Evolutionary conservation across 2,888 invertebrate genomes (phyloP).

Genomic region (Perizoma affinitatum): DNA sequence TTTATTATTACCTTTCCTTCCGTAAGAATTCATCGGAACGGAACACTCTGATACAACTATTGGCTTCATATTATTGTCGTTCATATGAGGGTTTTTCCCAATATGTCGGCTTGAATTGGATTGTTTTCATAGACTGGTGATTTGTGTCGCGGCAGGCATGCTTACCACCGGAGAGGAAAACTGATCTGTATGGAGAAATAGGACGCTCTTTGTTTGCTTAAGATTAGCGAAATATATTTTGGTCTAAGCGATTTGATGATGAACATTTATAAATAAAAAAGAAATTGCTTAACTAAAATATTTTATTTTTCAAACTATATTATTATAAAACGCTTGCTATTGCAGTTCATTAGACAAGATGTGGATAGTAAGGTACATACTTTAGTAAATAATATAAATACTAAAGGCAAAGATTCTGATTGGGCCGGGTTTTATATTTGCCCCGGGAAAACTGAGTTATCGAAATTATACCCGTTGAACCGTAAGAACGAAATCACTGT

Average conservation of each 20-base stretch:
- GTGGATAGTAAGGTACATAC: not conserved
- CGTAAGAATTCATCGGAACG: constrained; percentile 56
- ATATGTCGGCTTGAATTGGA: constrained; percentile 51
- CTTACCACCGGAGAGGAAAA: constrained; percentile 41
- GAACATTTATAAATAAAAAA: not conserved
- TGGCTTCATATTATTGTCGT: constrained; percentile 54
- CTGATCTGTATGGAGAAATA: constrained; percentile 15
- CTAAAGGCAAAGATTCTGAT: constrained; percentile 32
- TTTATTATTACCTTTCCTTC: constrained; percentile 60
- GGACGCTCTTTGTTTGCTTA: constrained; percentile 13
- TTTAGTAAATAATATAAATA: constrained; percentile 5
- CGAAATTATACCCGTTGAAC: constrained; percentile 52
- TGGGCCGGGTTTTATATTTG: constrained; percentile 49
- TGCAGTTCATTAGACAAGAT: too few species aligned
- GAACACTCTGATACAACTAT: constrained; percentile 56
- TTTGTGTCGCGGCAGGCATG: constrained; percentile 43
- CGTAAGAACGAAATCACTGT: constrained; percentile 53
- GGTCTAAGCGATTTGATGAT: constrained; percentile 8
- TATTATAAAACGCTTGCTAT: too few species aligned
- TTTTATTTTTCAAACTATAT: too few species aligned
- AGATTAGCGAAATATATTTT: constrained; percentile 9
- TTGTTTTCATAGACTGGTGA: constrained; percentile 53
- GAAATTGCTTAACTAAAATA: too few species aligned
- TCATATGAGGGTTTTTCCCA: constrained; percentile 48
- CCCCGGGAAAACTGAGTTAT: constrained; percentile 51